These are phyloP conservation scores for Amphiprion ocellaris DNA, from an alignment of 2,113 vertebrate species.

Conservation along the genomic window DNA sequence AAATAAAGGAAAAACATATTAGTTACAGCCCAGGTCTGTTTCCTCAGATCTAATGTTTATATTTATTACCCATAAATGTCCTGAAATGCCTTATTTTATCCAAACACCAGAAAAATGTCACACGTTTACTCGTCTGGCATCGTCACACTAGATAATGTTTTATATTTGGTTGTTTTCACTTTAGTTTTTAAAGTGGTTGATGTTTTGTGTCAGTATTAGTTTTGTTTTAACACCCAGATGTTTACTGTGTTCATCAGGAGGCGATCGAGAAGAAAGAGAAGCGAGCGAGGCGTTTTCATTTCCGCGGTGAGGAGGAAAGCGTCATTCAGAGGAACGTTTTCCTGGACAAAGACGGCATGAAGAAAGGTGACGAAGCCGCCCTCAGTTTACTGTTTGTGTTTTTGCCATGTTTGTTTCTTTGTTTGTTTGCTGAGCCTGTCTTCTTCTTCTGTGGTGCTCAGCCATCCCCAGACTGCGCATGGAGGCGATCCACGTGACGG, in stretches of 20 bases:
- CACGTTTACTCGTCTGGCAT: no score
- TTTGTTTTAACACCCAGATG: not conserved
- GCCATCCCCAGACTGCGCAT: constrained; percentile 92
- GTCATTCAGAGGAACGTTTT: constrained; percentile 89
- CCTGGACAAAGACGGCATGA: constrained; percentile 92
- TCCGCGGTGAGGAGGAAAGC: constrained; percentile 88
- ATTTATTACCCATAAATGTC: no score
- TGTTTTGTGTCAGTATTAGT: not conserved
- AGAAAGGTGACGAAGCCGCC: constrained; percentile 87
- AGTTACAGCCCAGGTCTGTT: no score
- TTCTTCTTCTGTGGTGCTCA: constrained; percentile 69
- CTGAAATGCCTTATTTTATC: no score
- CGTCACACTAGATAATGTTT: no score
- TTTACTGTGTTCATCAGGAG: constrained; percentile 83
- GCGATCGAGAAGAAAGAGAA: constrained; percentile 97
- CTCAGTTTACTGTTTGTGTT: no score
- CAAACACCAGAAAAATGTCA: no score
- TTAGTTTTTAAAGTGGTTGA: not conserved
- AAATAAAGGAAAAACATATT: no score
- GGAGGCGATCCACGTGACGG: constrained; percentile 92
- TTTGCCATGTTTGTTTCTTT: no score
- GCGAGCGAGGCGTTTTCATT: constrained; percentile 94
- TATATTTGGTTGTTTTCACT: no score
- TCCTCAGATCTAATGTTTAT: no score
- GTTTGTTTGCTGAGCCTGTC: not conserved